Evolutionary conservation across 2,113 vertebrate species (phyloP).

Genomic region (Neofelis nebulosa): DNA sequence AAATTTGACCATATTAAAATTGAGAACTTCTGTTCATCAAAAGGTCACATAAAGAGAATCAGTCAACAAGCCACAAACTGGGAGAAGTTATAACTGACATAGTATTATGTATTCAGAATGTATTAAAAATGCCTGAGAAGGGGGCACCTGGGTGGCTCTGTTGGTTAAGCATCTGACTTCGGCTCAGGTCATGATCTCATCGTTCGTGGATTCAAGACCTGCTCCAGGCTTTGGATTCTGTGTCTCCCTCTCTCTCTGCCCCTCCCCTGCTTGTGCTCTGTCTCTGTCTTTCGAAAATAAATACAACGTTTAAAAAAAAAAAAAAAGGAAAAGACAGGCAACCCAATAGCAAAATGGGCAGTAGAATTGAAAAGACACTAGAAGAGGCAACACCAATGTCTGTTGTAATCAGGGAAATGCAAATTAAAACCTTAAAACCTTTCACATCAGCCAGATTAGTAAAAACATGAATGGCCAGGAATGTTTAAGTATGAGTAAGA

Average conservation of each 20-base stretch:
- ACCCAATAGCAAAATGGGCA: not conserved
- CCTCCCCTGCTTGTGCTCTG: too few species aligned
- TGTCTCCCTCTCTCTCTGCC: too few species aligned
- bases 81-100: not conserved
- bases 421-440: not conserved
- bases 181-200: too few species aligned
- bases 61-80: not conserved
- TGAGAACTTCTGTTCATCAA: not conserved
- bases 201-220: too few species aligned
- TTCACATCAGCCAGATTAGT: not conserved
- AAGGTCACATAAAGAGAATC: not conserved
- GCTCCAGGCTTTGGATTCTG: too few species aligned
- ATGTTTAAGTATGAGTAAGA: not conserved
- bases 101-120: not conserved
- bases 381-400: not conserved
- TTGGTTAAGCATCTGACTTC: too few species aligned
- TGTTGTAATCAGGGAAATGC: not conserved
- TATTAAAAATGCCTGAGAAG: not conserved
- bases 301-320: too few species aligned
- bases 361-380: not conserved
- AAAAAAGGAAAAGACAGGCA: not conserved
- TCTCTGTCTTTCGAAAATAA: too few species aligned
- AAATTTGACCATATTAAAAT: not conserved
- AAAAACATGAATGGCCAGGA: not conserved
- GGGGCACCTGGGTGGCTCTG: too few species aligned